Conservation (phyloP, 1,140 invertebrate species). For the Saccostrea echinata region DNA sequence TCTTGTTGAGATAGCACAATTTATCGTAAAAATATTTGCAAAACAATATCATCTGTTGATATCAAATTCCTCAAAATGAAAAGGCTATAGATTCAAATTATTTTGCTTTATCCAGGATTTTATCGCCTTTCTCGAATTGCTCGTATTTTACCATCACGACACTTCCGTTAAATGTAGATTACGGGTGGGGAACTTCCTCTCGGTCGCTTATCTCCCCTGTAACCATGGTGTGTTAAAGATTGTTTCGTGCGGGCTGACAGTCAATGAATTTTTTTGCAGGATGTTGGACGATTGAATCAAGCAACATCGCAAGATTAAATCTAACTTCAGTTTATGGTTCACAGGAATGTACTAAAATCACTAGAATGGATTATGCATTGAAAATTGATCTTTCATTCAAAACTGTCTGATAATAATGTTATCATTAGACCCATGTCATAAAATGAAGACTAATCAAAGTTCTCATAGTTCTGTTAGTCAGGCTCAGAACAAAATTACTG, state of each 20-base stretch:
- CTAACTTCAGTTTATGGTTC: slow-evolving; percentile 6
- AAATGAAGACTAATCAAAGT: too few relatives aligned
- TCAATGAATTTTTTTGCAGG: background rate
- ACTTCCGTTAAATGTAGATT: slow-evolving; percentile 15
- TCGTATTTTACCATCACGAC: background rate
- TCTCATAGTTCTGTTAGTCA: too few relatives aligned
- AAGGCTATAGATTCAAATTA: background rate
- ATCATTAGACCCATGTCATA: too few relatives aligned
- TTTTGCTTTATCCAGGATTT: background rate
- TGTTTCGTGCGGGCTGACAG: background rate
- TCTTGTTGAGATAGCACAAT: background rate
- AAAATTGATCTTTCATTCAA: background rate
- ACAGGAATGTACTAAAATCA: background rate
- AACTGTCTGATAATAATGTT: background rate
- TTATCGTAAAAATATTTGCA: background rate
- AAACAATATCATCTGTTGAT: background rate
- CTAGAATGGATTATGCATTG: background rate
- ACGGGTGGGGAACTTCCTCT: slow-evolving; percentile 13
- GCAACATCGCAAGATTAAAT: background rate
- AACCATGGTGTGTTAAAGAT: background rate
- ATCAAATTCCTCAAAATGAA: background rate
- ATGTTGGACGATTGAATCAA: slow-evolving; percentile 23
- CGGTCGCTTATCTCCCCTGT: slow-evolving; percentile 10
- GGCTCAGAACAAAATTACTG: too few relatives aligned
- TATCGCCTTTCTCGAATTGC: background rate